phyloP scores from a whole-genome alignment of 35 echinoderm and acorn worm species.

The Apostichopus japonicus region DNA sequence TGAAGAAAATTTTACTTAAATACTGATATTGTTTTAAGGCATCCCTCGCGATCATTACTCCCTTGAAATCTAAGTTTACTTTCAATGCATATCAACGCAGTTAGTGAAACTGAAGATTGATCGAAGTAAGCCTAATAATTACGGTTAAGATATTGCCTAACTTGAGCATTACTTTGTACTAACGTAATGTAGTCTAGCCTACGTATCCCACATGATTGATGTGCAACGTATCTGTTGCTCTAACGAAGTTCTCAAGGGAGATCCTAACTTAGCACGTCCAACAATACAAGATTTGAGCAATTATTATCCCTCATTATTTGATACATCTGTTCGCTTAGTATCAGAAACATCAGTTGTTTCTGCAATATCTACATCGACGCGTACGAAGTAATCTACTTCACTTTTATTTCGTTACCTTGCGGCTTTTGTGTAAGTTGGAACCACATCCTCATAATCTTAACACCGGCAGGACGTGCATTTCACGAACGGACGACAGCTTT shows the following conservation, averaged over 20 bases:
- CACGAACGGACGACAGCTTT: constrained; percentile 19
- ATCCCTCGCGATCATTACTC: no score
- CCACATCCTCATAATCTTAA: constrained; percentile 55
- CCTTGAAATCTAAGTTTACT: no score
- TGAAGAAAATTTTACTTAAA: no score
- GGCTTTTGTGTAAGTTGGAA: constrained; percentile 56
- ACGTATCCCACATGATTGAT: constrained; percentile 40
- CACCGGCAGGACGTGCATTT: constrained; percentile 39
- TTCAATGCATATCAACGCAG: no score
- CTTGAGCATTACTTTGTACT: not conserved
- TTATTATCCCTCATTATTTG: constrained; percentile 2
- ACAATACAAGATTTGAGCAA: not conserved
- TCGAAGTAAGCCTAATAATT: no score
- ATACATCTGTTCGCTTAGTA: not conserved
- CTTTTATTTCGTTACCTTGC: constrained; percentile 49
- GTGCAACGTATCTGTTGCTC: constrained; percentile 48
- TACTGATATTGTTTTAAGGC: no score
- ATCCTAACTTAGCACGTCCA: constrained; percentile 21
- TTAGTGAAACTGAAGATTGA: no score
- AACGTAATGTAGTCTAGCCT: not conserved
- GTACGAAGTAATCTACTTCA: not conserved
- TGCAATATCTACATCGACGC: not conserved
- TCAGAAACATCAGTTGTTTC: not conserved
- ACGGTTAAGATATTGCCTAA: no score
- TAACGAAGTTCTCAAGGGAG: constrained; percentile 22